Base-by-base conservation (phyloP, 2,888 invertebrate species). In the Hermaeophaga mercurialis region DNA sequence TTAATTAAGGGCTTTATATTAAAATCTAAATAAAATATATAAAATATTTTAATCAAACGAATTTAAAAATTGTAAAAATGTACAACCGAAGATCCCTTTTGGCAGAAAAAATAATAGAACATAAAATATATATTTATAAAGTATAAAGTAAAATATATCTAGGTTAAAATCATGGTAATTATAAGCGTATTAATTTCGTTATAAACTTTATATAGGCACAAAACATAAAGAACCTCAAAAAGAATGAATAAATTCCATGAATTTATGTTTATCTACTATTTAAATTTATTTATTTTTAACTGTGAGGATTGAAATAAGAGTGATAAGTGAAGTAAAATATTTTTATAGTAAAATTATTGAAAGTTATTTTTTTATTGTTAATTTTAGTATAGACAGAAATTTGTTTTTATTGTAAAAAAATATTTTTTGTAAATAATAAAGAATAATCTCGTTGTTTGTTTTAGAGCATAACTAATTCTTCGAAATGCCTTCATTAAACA, bases 401-500 rank as follows among this genome's bases (percentile, higher is more conserved):
- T 28, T 28, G 28, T 41, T 41, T n/a, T n/a, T 12, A 22, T 11
- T 24, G 24, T 41, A n/a, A 41, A 24, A 8, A 14, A 14, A 14
- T 2, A 41, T 14, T 14, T 12, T 9, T 31, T 15, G 12, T 46
- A 19, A 12, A 31, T 28, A 26, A 28, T 28, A n/a, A 19, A 11
- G 8, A 14, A 17, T 48, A 38, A 38, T 26, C n/a, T 14, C 12
- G n/a, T 34, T 22, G 48, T 48, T 38, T 38, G 11, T 15, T 38
- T 36, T 4, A 26, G 15, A 22, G 11, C 14, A 24, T 24, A 11
- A 12, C 28, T 24, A 17, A 28, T 44, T 39, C 17, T 18, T 2
- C 6, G 11, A 34, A 39, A 39, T 12, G 49, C 49, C 49, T 49
- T 49, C 31, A 49, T 39, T 17, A 49, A 49, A 49, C 49, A 49